Percentiles rank a stretch among this genome's conserved stretches.
Conservation (phyloP, 1,140 invertebrate species). For the Drosophila setifemur region DNA sequence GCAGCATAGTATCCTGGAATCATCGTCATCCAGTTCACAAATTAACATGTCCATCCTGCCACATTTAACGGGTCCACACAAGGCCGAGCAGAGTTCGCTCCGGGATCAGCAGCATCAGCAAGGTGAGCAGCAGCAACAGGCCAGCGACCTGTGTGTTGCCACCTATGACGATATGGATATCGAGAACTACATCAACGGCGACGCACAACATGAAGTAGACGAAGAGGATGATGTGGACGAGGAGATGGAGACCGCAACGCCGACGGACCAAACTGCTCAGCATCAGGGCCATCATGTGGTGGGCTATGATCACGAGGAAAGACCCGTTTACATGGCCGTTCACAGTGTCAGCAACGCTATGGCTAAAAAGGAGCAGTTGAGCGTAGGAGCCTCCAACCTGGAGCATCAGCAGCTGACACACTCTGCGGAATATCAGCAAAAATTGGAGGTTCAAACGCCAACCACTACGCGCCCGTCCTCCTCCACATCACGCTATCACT, state of each 20-base stretch:
- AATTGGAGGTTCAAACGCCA: slow-evolving; percentile 49
- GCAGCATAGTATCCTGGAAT: slow-evolving; percentile 35
- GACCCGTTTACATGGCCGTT: slow-evolving; percentile 62
- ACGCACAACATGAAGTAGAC: slow-evolving; percentile 51
- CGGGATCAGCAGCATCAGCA: slow-evolving; percentile 44
- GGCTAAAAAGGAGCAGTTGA: slow-evolving; percentile 44
- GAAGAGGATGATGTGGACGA: slow-evolving; percentile 61
- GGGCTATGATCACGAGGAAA: slow-evolving; percentile 47
- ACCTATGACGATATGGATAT: slow-evolving; percentile 79
- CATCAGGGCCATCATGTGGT: slow-evolving; percentile 53
- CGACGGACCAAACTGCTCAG: slow-evolving; percentile 33
- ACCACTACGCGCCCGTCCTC: slow-evolving; percentile 38
- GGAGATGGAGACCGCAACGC: slow-evolving; percentile 52
- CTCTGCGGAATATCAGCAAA: slow-evolving; percentile 41
- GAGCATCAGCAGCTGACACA: slow-evolving; percentile 51
- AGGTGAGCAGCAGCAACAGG: slow-evolving; percentile 42
- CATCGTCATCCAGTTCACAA: slow-evolving; percentile 47
- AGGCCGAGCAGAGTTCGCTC: slow-evolving; percentile 33
- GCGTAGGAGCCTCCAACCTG: slow-evolving; percentile 20
- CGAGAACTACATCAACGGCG: slow-evolving; percentile 75
- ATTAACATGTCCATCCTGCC: slow-evolving; percentile 57
- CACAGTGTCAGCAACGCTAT: slow-evolving; percentile 37
- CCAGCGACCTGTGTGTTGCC: slow-evolving; percentile 59
- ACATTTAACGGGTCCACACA: slow-evolving; percentile 59
- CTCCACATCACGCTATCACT: slow-evolving; percentile 39